phyloP scores from a whole-genome alignment of 1,140 invertebrate genomes.

The Hestina assimilis region DNA sequence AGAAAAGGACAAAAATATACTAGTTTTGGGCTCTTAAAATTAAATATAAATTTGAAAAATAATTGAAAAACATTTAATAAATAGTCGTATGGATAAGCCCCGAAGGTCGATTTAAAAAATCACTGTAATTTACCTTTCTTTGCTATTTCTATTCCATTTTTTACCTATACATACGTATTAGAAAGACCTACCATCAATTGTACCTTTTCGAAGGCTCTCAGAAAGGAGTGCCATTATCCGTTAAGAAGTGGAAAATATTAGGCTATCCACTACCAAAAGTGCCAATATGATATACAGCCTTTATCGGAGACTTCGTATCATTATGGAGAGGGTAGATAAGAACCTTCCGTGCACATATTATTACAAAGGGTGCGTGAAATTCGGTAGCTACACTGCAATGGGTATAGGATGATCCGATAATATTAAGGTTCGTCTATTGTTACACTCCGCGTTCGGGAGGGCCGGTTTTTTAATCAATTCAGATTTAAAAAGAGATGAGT shows the following conservation, averaged over 20 bases:
- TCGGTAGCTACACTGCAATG: slow-evolving; percentile 57
- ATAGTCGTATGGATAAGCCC: no score
- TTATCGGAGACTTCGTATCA: slow-evolving; percentile 54
- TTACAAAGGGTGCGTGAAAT: slow-evolving; percentile 71
- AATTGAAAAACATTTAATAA: no score
- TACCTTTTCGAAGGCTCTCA: slow-evolving; percentile 18
- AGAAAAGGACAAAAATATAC: no score
- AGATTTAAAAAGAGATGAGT: slow-evolving; percentile 24
- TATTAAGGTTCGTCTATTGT: slow-evolving; percentile 45
- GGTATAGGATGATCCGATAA: slow-evolving; percentile 59
- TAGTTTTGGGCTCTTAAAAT: no score
- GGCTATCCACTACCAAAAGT: slow-evolving; percentile 52
- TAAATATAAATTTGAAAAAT: no score
- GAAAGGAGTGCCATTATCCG: slow-evolving; percentile 49
- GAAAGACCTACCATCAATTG: slow-evolving; percentile 31
- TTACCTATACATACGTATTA: no score
- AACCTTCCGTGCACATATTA: slow-evolving; percentile 49
- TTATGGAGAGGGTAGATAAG: slow-evolving; percentile 67
- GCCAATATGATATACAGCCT: slow-evolving; percentile 73
- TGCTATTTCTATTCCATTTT: no score
- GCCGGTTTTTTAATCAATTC: slow-evolving; percentile 44
- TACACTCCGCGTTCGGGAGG: slow-evolving; percentile 24
- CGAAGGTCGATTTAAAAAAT: no score
- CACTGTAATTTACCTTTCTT: no score
- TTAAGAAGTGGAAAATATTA: slow-evolving; percentile 62